Evolutionary conservation across 2,797 vertebrate species (phyloP), one percentile per base, ranked within the genome.

Genomic region (Oreortyx pictus): DNA sequence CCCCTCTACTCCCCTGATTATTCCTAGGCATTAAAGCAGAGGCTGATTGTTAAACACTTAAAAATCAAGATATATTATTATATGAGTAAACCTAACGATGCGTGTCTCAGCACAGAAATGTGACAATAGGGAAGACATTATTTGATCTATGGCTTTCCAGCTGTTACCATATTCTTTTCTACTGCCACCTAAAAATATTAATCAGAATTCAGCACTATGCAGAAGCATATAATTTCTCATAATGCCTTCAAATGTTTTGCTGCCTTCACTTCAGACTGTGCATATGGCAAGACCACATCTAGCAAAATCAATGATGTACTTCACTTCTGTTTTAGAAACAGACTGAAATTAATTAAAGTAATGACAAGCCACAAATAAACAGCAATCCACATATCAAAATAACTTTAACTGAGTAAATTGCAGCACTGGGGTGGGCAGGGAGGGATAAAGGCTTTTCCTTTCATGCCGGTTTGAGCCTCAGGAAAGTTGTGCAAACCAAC

Each of bases 251-350:
- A 73, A 83, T 13, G 62, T 67, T 59, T 9, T 56, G 11, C 47
- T 70, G 84, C 79, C 56, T 92, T 47, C 5, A 0, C 81, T 82
- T 61, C 81, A 90, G 83, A 57, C 68, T 10, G 27, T 64, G 90
- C 92, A 95, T 89, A 95, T 93, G 89, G 95, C 82, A 95, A 80
- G 93, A 92, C 85, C 87, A 20, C 89, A 81, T 72, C 87, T 46
- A 64, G 70, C 71, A 70, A 84, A 57, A 84, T 86, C 82, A 79
- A 78, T 86, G 76, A 73, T 3, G 70, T 33, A 86, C 80, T 92
- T 94, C 60, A 88, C 66, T 88, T 94, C 79, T 95, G 89, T 49
- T 94, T 92, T 84, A 90, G 35, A 88, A 94, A 92, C 92, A 94
- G 89, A 90, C 64, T 81, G 85, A 89, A 88, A 95, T 86, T 61